phyloP scores from a whole-genome alignment of 2,113 vertebrate genomes.

The Sciurus niger region DNA sequence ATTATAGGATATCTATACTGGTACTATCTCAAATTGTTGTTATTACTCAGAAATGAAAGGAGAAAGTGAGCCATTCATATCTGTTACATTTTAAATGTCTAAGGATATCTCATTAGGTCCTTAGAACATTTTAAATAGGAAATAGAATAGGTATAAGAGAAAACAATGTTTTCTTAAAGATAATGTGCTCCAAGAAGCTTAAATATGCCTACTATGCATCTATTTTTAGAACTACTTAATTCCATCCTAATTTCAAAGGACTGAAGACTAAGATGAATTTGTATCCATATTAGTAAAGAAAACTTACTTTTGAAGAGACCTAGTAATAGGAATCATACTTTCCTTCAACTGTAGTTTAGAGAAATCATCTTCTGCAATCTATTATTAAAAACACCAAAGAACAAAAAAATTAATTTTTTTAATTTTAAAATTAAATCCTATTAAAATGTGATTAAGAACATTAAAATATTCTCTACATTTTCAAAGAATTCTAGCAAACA shows the following conservation, averaged over 20 bases:
- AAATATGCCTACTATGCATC: not conserved
- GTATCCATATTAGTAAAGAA: not conserved
- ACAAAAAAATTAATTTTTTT: constrained; percentile 18
- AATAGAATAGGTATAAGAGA: not conserved
- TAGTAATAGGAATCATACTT: constrained; percentile 85
- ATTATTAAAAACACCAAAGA: constrained; percentile 67
- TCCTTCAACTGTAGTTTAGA: constrained; percentile 80
- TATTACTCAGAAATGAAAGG: constrained; percentile 40
- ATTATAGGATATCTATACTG: not conserved
- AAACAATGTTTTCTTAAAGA: constrained; percentile 13
- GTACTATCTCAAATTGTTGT: constrained; percentile 7
- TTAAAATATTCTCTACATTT: constrained; percentile 37
- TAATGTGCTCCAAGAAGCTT: not conserved
- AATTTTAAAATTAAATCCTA: constrained; percentile 54
- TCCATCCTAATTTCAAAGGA: constrained; percentile 5
- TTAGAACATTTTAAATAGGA: constrained; percentile 59
- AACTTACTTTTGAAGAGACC: constrained; percentile 90
- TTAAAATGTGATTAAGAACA: constrained; percentile 26
- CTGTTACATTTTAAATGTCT: not conserved
- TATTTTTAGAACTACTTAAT: constrained; percentile 55
- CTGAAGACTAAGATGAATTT: not conserved
- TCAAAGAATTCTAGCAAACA: constrained; percentile 56
- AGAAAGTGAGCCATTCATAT: constrained; percentile 2
- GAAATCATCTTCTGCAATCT: constrained; percentile 82
- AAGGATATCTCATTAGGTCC: constrained; percentile 12